Evolutionary conservation across 2,797 vertebrate species (phyloP).

Genomic region (Rhyacichthys aspro): DNA sequence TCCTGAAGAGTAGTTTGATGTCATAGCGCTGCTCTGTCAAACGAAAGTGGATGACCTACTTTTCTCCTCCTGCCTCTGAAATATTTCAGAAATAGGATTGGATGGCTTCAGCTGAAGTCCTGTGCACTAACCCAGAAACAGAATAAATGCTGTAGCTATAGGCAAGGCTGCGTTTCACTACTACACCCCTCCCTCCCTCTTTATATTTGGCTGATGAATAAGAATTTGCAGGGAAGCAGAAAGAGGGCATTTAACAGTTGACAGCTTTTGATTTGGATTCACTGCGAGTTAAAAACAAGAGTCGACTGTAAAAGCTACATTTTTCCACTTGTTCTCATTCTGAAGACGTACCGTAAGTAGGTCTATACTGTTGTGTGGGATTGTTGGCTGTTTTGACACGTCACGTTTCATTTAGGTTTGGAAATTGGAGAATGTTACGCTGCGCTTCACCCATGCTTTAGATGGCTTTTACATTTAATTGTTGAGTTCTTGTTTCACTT

Average conservation of each 20-base stretch:
- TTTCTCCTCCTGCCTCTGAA: constrained; percentile 72
- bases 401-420: not conserved
- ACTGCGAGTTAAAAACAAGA: constrained; percentile 63
- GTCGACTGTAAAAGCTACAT: constrained; percentile 47
- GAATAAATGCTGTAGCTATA: constrained; percentile 71
- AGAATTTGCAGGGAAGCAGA: constrained; percentile 67
- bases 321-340: constrained; percentile 31
- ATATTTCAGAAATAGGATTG: constrained; percentile 81
- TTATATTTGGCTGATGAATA: constrained; percentile 72
- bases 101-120: constrained; percentile 77
- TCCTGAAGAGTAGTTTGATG: constrained; percentile 78
- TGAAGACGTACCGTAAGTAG: constrained; percentile 72
- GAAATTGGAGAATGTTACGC: not conserved
- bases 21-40: constrained; percentile 72
- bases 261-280: constrained; percentile 66
- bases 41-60: constrained; percentile 80
- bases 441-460: not conserved
- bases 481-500: constrained; percentile 12
- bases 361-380: constrained; percentile 24
- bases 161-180: constrained; percentile 69
- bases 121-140: constrained; percentile 81
- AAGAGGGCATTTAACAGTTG: constrained; percentile 73
- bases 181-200: constrained; percentile 33
- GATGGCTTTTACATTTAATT: not conserved
- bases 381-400: constrained; percentile 9